Percentiles rank a stretch among this genome's conserved stretches.
Evolutionary conservation across 2,797 vertebrate genomes (phyloP).

Genomic region (Psittacula echo): DNA sequence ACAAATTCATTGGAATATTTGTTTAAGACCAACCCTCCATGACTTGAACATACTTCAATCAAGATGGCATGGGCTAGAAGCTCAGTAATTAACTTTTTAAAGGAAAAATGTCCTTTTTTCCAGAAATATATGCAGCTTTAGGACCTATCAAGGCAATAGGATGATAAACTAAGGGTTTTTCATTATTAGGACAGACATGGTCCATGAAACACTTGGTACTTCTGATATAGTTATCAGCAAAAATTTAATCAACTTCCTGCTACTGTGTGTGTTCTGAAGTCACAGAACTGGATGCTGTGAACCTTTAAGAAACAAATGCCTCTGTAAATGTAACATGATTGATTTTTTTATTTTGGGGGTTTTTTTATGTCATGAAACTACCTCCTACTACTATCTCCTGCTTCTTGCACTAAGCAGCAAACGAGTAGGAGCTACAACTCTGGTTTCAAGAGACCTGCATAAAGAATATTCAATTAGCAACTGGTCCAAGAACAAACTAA

Average conservation of each 20-base stretch:
- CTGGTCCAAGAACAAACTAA: background rate
- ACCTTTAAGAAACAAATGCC: background rate
- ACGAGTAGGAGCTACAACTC: background rate
- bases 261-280: background rate
- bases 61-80: background rate
- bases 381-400: background rate
- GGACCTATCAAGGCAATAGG: background rate
- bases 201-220: background rate
- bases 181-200: background rate
- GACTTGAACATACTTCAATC: background rate
- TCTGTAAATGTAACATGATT: background rate
- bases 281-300: background rate
- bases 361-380: background rate
- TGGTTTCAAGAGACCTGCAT: background rate
- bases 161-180: background rate
- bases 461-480: background rate
- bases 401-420: background rate
- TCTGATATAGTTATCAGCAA: background rate
- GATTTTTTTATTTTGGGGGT: fast-evolving
- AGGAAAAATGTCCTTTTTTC: background rate
- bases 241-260: background rate
- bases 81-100: background rate
- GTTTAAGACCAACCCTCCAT: conserved; percentile 43
- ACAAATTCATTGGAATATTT: conserved; percentile 43
- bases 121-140: background rate